A percentile compares a stretch with the other conserved stretches of the same genome.
Conservation (phyloP, 1,140 invertebrate genomes). For the Plectrocnemia conspersa region DNA sequence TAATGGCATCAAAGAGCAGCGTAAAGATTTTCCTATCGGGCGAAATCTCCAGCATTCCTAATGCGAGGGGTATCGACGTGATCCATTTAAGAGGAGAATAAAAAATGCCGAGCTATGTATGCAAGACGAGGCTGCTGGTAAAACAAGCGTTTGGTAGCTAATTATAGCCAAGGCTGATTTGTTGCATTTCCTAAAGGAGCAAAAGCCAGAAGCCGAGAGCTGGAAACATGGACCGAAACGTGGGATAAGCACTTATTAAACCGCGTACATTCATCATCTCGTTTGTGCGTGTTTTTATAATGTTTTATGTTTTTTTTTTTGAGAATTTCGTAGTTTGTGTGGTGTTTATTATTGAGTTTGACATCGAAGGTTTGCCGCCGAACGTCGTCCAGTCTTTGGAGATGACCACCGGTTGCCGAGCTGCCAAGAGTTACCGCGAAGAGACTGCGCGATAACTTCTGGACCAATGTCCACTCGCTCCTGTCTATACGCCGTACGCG, state of each 20-base stretch:
- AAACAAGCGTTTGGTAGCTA: conserved; percentile 11
- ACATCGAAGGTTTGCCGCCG: no score
- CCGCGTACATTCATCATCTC: no score
- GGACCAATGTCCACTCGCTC: conserved; percentile 6
- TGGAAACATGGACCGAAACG: neutral
- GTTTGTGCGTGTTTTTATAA: no score
- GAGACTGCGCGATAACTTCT: conserved; percentile 7
- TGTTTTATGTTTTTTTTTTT: neutral
- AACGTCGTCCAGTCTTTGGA: conserved; percentile 2
- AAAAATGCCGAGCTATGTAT: neutral
- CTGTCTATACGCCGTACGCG: neutral
- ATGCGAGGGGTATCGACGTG: conserved; percentile 7
- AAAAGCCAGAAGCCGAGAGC: neutral
- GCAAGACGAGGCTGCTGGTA: conserved; percentile 1
- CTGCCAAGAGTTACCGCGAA: conserved; percentile 2
- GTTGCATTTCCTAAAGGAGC: conserved; percentile 23
- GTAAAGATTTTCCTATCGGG: conserved; percentile 4
- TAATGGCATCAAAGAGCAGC: neutral
- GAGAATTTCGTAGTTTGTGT: neutral
- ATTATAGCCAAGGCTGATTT: conserved; percentile 21
- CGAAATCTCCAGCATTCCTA: conserved; percentile 7
- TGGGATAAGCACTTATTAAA: conserved; percentile 4
- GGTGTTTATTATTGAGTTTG: neutral
- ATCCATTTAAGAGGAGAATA: conserved; percentile 11
- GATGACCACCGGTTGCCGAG: conserved; percentile 3